These are phyloP conservation scores for Dinoponera quadriceps DNA, from an alignment of 1,140 invertebrate genomes.

Conservation along the genomic window DNA sequence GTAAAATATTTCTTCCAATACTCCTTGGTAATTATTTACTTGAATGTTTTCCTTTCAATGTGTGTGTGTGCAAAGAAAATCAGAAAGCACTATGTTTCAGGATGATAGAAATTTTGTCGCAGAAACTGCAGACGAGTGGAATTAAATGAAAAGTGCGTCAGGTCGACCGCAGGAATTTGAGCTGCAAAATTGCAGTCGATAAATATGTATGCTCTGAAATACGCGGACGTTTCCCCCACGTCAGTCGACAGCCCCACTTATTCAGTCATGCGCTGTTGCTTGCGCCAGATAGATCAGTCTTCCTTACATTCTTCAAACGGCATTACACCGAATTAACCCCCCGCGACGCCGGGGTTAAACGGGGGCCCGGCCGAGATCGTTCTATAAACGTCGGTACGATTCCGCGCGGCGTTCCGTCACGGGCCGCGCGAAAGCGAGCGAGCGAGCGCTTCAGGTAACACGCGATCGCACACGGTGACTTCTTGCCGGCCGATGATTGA, in stretches of 20 bases:
- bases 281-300: constrained; percentile 4
- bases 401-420: constrained; percentile 32
- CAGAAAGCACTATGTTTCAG: too few relatives aligned
- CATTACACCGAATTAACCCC: constrained; percentile 24
- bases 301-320: not conserved
- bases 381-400: constrained; percentile 33
- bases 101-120: too few relatives aligned
- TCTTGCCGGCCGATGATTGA: constrained; percentile 65
- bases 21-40: too few relatives aligned
- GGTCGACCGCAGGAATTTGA: too few relatives aligned
- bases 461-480: constrained; percentile 28
- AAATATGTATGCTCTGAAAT: not conserved
- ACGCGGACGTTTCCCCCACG: not conserved
- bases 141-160: too few relatives aligned
- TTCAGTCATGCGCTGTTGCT: not conserved
- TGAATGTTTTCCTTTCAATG: too few relatives aligned
- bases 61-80: too few relatives aligned
- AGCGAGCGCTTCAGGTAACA: not conserved
- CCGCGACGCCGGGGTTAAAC: constrained; percentile 9
- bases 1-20: too few relatives aligned
- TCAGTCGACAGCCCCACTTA: not conserved
- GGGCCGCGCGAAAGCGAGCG: not conserved
- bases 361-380: constrained; percentile 3
- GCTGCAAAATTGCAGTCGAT: too few relatives aligned
- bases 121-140: too few relatives aligned